phyloP scores from a whole-genome alignment of 2,113 vertebrate species.

The Cyrtonyx montezumae region DNA sequence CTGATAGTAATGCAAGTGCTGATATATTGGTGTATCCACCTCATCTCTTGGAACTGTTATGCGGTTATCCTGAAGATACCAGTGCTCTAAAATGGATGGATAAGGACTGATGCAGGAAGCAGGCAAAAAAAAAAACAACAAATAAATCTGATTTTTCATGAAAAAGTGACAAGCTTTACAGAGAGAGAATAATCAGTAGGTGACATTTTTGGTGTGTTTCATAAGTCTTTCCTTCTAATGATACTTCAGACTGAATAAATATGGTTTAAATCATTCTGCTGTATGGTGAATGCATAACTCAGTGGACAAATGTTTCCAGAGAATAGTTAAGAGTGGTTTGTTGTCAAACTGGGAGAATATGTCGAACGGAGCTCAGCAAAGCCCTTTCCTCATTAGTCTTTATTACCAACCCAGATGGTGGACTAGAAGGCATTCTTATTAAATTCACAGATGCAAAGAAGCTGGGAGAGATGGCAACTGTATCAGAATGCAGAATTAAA shows the following conservation, averaged over 20 bases:
- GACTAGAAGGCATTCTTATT: not conserved
- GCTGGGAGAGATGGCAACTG: not conserved
- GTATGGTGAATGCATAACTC: not conserved
- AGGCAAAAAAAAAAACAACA: not conserved
- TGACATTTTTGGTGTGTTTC: not conserved
- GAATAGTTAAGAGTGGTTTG: fast-evolving
- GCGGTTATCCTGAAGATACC: not conserved
- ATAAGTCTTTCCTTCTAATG: not conserved
- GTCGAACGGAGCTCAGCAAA: not conserved
- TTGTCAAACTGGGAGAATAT: not conserved
- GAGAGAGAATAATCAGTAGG: not conserved
- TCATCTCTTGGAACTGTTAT: not conserved
- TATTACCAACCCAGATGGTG: not conserved
- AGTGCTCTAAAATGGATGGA: not conserved
- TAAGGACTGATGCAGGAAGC: not conserved
- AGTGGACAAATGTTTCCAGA: not conserved
- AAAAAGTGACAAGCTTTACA: not conserved
- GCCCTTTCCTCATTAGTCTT: not conserved
- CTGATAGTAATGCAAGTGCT: not conserved
- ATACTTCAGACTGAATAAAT: not conserved
- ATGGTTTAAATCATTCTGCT: not conserved
- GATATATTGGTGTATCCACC: not conserved
- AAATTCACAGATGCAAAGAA: not conserved
- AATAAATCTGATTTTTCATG: not conserved
- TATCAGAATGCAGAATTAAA: not conserved